Evolutionary conservation across 2,797 vertebrate species (phyloP).

Genomic region (Cyprinella venusta): DNA sequence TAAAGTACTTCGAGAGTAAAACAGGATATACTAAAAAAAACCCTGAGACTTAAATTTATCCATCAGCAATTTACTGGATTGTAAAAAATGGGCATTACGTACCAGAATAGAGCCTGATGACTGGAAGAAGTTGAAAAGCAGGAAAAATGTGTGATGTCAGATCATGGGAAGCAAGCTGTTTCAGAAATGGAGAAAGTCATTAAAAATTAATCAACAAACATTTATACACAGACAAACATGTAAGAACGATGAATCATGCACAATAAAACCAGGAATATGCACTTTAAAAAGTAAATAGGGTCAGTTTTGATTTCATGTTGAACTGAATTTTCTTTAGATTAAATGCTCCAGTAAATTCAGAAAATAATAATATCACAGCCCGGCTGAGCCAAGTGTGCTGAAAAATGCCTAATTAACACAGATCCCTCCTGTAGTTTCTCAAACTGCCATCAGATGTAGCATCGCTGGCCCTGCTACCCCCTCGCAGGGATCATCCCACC

Average conservation of each 20-base stretch:
- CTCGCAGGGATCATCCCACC: constrained; percentile 60
- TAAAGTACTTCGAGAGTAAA: background rate
- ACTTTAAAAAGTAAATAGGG: background rate
- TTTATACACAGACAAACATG: background rate
- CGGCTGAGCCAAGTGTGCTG: constrained; percentile 57
- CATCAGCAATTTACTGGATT: background rate
- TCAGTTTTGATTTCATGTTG: background rate
- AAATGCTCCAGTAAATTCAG: constrained; percentile 42
- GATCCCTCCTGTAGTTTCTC: constrained; percentile 61
- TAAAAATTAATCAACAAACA: background rate
- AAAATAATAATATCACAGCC: constrained; percentile 59
- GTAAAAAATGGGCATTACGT: background rate
- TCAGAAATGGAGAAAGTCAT: background rate
- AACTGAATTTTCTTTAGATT: constrained; percentile 13
- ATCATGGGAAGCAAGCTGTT: background rate
- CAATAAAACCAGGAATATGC: background rate
- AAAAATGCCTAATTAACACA: constrained; percentile 63
- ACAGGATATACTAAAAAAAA: background rate
- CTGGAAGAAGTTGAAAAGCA: background rate
- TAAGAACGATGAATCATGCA: background rate
- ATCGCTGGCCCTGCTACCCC: constrained; percentile 57
- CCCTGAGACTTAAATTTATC: background rate
- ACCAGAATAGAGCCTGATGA: background rate
- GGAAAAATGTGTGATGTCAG: background rate
- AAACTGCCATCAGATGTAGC: constrained; percentile 62